Base-by-base conservation (phyloP, 2,113 vertebrate genomes). In the Coryphaenoides rupestris region DNA sequence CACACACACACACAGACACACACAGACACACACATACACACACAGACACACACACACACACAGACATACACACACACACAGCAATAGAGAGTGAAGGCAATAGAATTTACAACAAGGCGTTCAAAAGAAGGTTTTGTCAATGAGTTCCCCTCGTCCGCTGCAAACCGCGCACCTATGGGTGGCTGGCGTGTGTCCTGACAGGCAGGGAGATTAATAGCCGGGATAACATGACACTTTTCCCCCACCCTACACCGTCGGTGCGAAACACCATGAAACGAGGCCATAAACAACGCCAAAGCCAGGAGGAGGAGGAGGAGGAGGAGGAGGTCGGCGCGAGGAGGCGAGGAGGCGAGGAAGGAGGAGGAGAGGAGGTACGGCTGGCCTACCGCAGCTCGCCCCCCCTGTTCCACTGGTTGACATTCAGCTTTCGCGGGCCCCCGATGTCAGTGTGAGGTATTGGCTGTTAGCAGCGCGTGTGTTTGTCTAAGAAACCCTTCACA, bases 181-280 rank as follows among this genome's bases (percentile, higher is more conserved):
- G 33, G 33, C 13, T 40, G 33, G 33, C 33, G 33, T 40, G 33
- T 40, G 33, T 40, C 33, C 33, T 40, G 33, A 40, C 33, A 40
- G 58, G 58, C 19, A 46, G 40, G 26, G 68, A 60, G 62, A 66
- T 67, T 76, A 53, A 68, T 62, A 57, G 60, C 24, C 62, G 19
- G 17, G 57, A 28, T 52, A 13, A 24, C 55, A 45, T 67, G 64
- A 58, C 55, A 55, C 57, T 26, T 53, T 19, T 24, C 55, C 53
- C 53, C 19, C 55, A 66, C 65, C 75, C 61, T 61, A 60, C 57
- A 24, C 66, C 70, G 68, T 7, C 62, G 55, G 59, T 61, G 70
- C 62, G 69, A 73, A 64, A 68, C 58, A 46, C 71, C 52, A 64
- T 69, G 62, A 60, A 66, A 78, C 69, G 21, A 68, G 33, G 60